A percentile compares a stretch with the other conserved stretches of the same genome.
These are phyloP conservation scores for Nanorana parkeri DNA, from an alignment of 2,113 vertebrate species.

Conservation along the genomic window DNA sequence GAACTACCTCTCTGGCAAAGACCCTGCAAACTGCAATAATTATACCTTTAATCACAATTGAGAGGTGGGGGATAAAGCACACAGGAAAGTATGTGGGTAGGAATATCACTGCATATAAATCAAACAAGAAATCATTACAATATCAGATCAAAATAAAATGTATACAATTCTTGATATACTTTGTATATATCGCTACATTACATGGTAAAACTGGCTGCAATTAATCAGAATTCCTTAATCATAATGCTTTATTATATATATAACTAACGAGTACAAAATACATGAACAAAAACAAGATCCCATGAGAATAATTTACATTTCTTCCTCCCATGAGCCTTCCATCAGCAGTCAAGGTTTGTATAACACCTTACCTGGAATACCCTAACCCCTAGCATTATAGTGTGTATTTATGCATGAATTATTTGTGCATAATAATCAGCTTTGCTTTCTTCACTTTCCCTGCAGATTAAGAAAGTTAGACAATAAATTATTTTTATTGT, in stretches of 20 bases:
- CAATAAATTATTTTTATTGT: too few species aligned
- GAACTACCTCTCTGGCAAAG: too few species aligned
- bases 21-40: too few species aligned
- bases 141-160: too few species aligned
- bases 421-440: slow-evolving; percentile 24
- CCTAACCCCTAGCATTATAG: slow-evolving; percentile 18
- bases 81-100: neutral
- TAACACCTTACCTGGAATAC: slow-evolving; percentile 22
- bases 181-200: neutral
- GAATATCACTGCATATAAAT: neutral
- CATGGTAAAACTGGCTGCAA: neutral
- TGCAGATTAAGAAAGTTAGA: slow-evolving; percentile 4
- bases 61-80: too few species aligned
- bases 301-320: slow-evolving; percentile 9
- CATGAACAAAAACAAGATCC: slow-evolving; percentile 1
- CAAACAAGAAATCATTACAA: too few species aligned
- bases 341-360: slow-evolving; percentile 5
- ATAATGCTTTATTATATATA: neutral
- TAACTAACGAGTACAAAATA: slow-evolving; percentile 26
- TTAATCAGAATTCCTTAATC: neutral
- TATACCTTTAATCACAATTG: too few species aligned
- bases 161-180: neutral
- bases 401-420: neutral
- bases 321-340: slow-evolving; percentile 6
- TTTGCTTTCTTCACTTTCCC: slow-evolving; percentile 11